phyloP scores from a whole-genome alignment of 2,113 vertebrate species.

The Gambusia affinis region DNA sequence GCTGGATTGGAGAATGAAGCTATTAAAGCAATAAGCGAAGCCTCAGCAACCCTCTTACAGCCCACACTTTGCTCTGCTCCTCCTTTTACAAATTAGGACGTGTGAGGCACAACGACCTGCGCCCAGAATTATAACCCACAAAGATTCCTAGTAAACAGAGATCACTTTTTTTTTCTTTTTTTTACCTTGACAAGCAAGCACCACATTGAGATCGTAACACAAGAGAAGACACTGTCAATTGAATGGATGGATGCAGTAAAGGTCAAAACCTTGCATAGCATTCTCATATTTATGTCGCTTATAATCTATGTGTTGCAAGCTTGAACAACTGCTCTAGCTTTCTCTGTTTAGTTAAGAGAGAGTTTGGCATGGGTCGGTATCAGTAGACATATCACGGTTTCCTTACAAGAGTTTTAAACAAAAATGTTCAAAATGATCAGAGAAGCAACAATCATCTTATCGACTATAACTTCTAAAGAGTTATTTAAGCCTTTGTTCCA shows the following conservation, averaged over 20 bases:
- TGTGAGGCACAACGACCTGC: slow-evolving; percentile 30
- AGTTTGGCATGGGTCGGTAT: not conserved
- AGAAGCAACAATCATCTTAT: not conserved
- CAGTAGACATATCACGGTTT: not conserved
- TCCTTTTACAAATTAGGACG: slow-evolving; percentile 51
- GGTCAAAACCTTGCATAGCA: not conserved
- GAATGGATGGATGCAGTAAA: slow-evolving; percentile 8
- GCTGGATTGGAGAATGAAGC: slow-evolving; percentile 47
- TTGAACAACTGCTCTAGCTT: slow-evolving; percentile 32
- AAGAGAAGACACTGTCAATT: slow-evolving; percentile 25
- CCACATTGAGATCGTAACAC: slow-evolving; percentile 35
- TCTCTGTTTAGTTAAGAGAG: slow-evolving; percentile 5
- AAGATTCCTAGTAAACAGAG: slow-evolving; percentile 39
- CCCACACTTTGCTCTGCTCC: slow-evolving; percentile 47
- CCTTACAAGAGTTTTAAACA: not conserved
- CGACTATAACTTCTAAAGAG: not conserved
- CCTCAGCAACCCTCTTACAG: slow-evolving; percentile 35
- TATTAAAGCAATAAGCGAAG: slow-evolving; percentile 57
- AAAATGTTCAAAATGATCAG: not conserved
- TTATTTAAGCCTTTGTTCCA: not conserved
- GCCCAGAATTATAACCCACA: slow-evolving; percentile 37
- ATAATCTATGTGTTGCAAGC: slow-evolving; percentile 11
- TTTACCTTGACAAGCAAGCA: slow-evolving; percentile 28
- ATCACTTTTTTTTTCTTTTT: slow-evolving; percentile 18
- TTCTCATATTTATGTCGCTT: not conserved